A percentile compares a stretch with the other conserved stretches of the same genome.
Conservation (phyloP, 2,113 vertebrate species). For the Delphinapterus leucas region DNA sequence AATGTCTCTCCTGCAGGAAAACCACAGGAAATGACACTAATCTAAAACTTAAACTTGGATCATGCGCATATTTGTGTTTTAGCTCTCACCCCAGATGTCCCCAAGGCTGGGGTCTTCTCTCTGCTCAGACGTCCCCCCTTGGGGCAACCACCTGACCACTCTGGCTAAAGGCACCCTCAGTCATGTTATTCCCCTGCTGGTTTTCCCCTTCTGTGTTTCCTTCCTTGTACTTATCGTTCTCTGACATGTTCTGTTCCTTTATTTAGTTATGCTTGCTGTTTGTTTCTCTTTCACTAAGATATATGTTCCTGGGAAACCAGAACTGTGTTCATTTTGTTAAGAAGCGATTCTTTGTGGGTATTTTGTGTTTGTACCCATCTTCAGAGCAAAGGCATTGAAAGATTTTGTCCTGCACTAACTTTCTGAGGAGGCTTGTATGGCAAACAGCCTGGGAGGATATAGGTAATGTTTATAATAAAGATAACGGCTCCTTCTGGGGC, state of each 20-base stretch:
- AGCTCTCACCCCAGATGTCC: not conserved
- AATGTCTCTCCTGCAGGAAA: not conserved
- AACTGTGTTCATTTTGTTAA: not conserved
- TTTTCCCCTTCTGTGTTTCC: not conserved
- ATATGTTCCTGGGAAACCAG: not conserved
- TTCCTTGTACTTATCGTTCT: not conserved
- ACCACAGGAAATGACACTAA: not conserved
- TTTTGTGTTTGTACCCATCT: not conserved
- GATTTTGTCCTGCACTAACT: not conserved
- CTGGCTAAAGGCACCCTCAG: not conserved
- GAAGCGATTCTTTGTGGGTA: not conserved
- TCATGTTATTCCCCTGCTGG: not conserved
- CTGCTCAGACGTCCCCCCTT: not conserved
- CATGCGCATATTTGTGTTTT: not conserved
- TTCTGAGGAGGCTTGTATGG: not conserved
- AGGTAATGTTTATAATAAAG: not conserved
- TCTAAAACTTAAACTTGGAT: not conserved
- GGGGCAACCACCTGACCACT: too few relatives aligned
- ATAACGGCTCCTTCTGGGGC: not conserved
- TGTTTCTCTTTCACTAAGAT: not conserved
- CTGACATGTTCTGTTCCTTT: not conserved
- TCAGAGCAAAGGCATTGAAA: not conserved
- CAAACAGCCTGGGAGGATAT: not conserved
- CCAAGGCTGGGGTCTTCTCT: not conserved
- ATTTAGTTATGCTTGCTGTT: not conserved